Evolutionary conservation across 1,140 invertebrate species (phyloP), one percentile per base, ranked within the genome.

Genomic region (Akabosia matsudoensis): DNA sequence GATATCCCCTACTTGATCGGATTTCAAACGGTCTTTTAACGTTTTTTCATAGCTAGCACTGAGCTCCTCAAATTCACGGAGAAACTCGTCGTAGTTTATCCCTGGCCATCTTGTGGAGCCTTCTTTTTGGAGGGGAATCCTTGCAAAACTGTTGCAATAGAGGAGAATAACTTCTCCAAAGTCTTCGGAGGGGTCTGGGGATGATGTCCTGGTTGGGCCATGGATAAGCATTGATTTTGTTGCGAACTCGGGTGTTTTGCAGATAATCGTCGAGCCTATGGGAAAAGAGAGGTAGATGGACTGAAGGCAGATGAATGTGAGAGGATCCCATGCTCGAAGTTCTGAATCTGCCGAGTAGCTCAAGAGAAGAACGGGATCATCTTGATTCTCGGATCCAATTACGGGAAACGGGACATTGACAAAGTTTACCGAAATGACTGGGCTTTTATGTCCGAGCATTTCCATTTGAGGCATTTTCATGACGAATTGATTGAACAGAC

Each of bases 41-140:
- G 79, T 81, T 13, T 74, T 76, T n/a, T 81, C 75, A 18, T 56
- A 77, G 0, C n/a, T 33, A n/a, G 74, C 22, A 13, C 76, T 34
- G n/a, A 79, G 61, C 45, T 78, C 76, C 64, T 79, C 71, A 70
- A 81, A 81, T 33, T 81, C 80, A 0, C 33, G 33, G 0, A 79
- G 33, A 28, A 81, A 79, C n/a, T 79, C 76, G 13, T 81, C 76
- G 75, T 79, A 81, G 24, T 81, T 78, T 61, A 81, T 78, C 7
- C 37, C 37, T 30, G 80, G 80, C 78, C 78, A 81, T 52, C 73
- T 33, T 1, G 76, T 34, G n/a, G 45, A 56, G 28, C 28, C n/a
- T 67, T 22, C 61, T 34, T 74, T 78, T 61, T 79, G 78, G 16
- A 81, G 78, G 37, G 61, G 34, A 0, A 81, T 45, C n/a, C 71